These are phyloP conservation scores for Cyprichromis sp. DNA, from an alignment of 2,113 vertebrate species.

Conservation along the genomic window DNA sequence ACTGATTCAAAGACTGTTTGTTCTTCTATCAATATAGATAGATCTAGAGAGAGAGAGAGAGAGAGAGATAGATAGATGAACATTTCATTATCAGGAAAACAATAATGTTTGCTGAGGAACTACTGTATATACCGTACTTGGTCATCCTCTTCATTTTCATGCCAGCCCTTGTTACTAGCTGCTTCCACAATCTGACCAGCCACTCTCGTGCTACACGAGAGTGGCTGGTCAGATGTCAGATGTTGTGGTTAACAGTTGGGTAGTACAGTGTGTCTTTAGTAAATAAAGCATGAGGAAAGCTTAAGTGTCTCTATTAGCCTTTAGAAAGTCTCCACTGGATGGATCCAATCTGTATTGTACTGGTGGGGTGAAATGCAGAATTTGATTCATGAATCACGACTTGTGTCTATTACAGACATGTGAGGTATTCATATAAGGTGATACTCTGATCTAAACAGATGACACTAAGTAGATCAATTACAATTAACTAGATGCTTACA, in stretches of 20 bases:
- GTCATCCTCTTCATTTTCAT: neutral
- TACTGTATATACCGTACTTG: neutral
- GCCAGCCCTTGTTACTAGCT: neutral
- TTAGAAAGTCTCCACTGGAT: conserved; percentile 7
- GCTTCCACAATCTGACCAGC: neutral
- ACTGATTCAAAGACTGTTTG: neutral
- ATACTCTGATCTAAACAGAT: neutral
- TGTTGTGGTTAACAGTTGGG: neutral
- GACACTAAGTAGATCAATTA: neutral
- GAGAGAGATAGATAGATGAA: neutral
- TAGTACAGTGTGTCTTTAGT: conserved; percentile 30
- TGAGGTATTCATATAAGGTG: neutral
- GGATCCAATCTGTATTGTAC: neutral
- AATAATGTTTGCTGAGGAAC: neutral
- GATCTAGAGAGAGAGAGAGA: neutral
- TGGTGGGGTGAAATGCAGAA: neutral
- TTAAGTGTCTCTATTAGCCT: conserved; percentile 71
- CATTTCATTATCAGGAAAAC: neutral
- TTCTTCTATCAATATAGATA: neutral
- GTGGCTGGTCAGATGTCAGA: too few species aligned
- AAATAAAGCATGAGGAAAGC: conserved; percentile 77
- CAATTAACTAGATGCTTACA: neutral
- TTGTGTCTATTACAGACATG: neutral
- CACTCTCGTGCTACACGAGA: neutral
- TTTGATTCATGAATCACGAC: neutral